Base-by-base conservation (phyloP, 1,140 invertebrate species). In the Mactra quadrangularis region DNA sequence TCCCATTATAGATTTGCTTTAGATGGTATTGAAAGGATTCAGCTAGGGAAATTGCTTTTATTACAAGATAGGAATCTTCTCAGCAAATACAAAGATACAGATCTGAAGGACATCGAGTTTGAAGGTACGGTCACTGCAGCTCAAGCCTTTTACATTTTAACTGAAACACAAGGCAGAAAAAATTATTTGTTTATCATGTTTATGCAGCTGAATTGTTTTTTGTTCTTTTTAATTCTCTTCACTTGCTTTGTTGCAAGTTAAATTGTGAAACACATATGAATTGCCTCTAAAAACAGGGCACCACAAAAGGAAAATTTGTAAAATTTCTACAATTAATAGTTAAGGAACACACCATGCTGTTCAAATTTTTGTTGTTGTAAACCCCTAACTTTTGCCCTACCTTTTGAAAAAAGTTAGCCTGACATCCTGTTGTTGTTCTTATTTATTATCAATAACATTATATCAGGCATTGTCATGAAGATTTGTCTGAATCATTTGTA, bases 11-110 rank as follows among this genome's bases (percentile, higher is more conserved):
- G 60, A 19, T 19, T 7, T n/a, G 19, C 60, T 9, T 4, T 64
- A n/a, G 60, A 64, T 7, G 60, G 60, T 2, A 64, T 64, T 13
- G 60, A 64, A 41, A 35, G 60, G 31, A 64, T 64, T 3, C 60
- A 64, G n/a, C 31, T 64, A n/a, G 60, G 60, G n/a, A 64, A 64
- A n/a, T 33, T 64, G 38, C 31, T 64, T 13, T 2, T 64, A 2
- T 2, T 64, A 7, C 60, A 64, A 35, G 60, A 64, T 19, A 64
- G 38, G 19, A 64, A 64, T 35, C 31, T 27, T 15, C 3, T 60
- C 3, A 15, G 27, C 15, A 29, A 60, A 35, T 60, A 7, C 25
- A 29, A 29, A n/a, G 17, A 29, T 27, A 60, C 3, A 29, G 13
- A n/a, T 13, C 57, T 60, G 7, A 35, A 60, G 7, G 31, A 60